Evolutionary conservation across 1,140 invertebrate species (phyloP), one percentile per base, ranked within the genome.

Genomic region (Zaprionus kolodkinae): DNA sequence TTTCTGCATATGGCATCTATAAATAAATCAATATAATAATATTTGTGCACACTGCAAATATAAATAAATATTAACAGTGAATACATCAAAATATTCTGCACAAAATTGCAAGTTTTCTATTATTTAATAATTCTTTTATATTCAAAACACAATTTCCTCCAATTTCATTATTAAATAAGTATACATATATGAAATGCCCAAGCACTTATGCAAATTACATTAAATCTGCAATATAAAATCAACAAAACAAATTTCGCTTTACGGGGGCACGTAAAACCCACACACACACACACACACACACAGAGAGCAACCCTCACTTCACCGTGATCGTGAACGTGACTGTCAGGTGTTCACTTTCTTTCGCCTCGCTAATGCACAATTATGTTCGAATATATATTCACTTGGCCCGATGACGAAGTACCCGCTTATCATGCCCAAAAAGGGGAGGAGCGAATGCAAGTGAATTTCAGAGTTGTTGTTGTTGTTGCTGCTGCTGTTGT

Each of bases 321-420:
- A 45, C 65, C 72, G 52, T 75, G 67, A 64, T 55, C 72, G 40
- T 77, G 84, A 82, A 87, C 84, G 83, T 86, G 82, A 86, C 77
- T 88, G 54, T 61, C 48, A 68, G 71, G 71, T 63, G 76, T 68
- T 72, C 76, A 77, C 83, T 87, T 87, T 87, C 83, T 86, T 86
- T 81, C 64, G 70, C 60, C 65, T 48, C 33, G 50, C 56, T 74
- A 64, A 50, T 64, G n/a, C 30, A 54, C 33, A 63, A 61, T 62
- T 33, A 17, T 68, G 10, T 30, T 62, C 10, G 17, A 38, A 56
- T 56, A 61, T 45, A 60, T 60, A 63, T 62, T 57, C 33, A 57
- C 45, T 43, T 76, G 72, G 72, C 67, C 38, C 38, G 40, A 45
- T n/a, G n/a, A 45, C n/a, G n/a, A 45, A 45, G 40, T 45, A 15